A percentile compares a stretch with the other conserved stretches of the same genome.
Evolutionary conservation across 2,113 vertebrate species (phyloP).

Genomic region (Esox niger): DNA sequence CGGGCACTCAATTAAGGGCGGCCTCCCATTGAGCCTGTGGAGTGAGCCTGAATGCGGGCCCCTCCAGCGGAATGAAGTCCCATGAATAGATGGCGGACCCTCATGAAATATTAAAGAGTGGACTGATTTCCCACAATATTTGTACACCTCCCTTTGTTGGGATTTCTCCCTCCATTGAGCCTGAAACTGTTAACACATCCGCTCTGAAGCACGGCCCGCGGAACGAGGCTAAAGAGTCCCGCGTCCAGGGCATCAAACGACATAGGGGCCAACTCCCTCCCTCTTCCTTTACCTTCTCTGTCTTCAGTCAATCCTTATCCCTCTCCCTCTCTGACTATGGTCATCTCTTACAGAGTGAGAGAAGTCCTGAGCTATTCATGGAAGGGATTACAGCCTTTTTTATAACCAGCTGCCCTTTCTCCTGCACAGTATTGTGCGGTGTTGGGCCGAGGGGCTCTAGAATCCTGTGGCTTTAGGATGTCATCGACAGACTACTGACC

Average conservation of each 20-base stretch:
- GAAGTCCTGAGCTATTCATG: constrained; percentile 71
- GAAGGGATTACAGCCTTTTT: constrained; percentile 74
- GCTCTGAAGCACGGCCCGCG: constrained; percentile 71
- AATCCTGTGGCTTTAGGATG: constrained; percentile 47
- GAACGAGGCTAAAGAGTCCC: constrained; percentile 66
- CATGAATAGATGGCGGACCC: constrained; percentile 83
- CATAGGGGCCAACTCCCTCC: constrained; percentile 36
- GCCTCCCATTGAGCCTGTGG: constrained; percentile 82
- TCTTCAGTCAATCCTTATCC: constrained; percentile 41
- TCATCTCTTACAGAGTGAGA: constrained; percentile 45
- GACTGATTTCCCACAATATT: constrained; percentile 93
- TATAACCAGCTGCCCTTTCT: constrained; percentile 77
- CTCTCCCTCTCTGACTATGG: constrained; percentile 47
- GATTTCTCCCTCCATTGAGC: constrained; percentile 92
- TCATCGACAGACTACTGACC: constrained; percentile 56
- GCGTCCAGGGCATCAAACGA: constrained; percentile 64
- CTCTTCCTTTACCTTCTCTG: constrained; percentile 26
- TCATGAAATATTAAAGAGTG: constrained; percentile 83
- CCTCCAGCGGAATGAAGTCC: constrained; percentile 84
- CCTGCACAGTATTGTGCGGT: constrained; percentile 53
- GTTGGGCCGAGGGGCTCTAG: constrained; percentile 58
- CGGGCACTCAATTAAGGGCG: constrained; percentile 92
- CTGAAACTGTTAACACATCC: constrained; percentile 92
- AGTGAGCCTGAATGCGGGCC: constrained; percentile 79
- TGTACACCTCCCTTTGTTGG: constrained; percentile 88